Base-by-base conservation (phyloP, 2,113 vertebrate species). In the Hippolais icterina region DNA sequence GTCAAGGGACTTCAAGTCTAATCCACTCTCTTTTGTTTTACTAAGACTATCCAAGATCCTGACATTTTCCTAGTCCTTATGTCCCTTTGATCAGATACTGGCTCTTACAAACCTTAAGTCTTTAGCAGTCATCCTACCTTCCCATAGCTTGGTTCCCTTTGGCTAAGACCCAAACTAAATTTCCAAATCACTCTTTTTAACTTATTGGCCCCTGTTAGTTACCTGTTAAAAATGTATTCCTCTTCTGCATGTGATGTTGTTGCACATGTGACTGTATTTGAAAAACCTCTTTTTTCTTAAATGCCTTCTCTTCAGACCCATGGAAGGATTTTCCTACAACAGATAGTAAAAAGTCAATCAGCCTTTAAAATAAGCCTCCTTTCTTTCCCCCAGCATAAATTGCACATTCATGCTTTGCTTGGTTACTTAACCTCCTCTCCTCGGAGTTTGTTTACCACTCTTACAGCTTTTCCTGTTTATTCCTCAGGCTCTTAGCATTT, bases 401-500 rank as follows among this genome's bases (percentile, higher is more conserved):
- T 85, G 35, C 52, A 24, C 27, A 25, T 80, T 42, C 44, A 41
- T 31, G 20, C 61, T 91, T 95, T 93, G 12, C 50, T 77, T 87
- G 56, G 15, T 76, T 85, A 79, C 46, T 85, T 95, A 83, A 71
- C 22, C 35, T 85, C 21, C 25, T 70, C 33, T 93, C 63, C 15
- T 85, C 42, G 35, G 57, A 65, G 44, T 82, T 76, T 89, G 57
- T 89, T 91, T 93, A 93, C 47, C 22, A 44, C 71, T 85, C 47
- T 75, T 70, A 79, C 4, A 64, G 35, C 23, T 93, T 90, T 96
- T 96, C 54, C 53, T 91, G 66, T 90, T 91, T 96, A 81, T 86
- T 91, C 33, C 47, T 77, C 60, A 81, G n/a, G 71, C 42, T 90
- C 54, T 69, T 86, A 66, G 11, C 10, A 60, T 66, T 90, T 80